Evolutionary conservation across 2,888 invertebrate genomes (phyloP), one percentile per base, ranked within the genome.

Genomic region (Cosmopolites sordidus): DNA sequence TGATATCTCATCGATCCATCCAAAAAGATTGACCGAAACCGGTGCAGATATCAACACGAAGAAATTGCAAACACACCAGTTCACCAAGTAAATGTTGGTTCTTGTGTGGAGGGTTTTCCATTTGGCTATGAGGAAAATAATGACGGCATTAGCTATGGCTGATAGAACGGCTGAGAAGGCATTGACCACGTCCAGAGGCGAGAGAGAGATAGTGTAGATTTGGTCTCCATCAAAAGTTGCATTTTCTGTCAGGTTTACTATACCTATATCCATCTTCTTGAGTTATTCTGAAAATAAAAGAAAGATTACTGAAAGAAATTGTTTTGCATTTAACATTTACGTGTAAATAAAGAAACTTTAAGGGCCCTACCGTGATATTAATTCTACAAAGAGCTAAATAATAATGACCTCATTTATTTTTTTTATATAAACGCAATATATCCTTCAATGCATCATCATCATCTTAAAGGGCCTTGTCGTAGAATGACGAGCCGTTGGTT

Each of bases 41-140:
- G 58, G 55, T 17, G 38, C 14, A 38, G 51, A 48, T 29, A 56
- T 1, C 53, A 56, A 29, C 1, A 55, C 29, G 14, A 53, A 11
- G 15, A 55, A 51, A 46, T 56, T 60, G 43, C 50, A 53, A 30
- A 58, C 41, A 29, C 59, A 56, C 53, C 55, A 60, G 29, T 56
- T 60, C 2, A 39, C 43, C 51, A 60, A 39, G 42, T 60, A 60
- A 8, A 56, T 16, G 22, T 60, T 55, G 1, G 43, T 17, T 22
- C 52, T 48, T n/a, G 49, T 58, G 16, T 42, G 29, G 16, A 58
- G n/a, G 2, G 38, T 17, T 8, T 17, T 45, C 41, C 30, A 41
- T 51, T 40, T 48, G n/a, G 16, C 12, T 12, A 58, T 44, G 6
- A 48, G 17, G 29, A 15, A 47, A 8, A 53, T 45, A n/a, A 56